phyloP scores from a whole-genome alignment of 2,113 vertebrate genomes.

The Xenopus borealis region DNA sequence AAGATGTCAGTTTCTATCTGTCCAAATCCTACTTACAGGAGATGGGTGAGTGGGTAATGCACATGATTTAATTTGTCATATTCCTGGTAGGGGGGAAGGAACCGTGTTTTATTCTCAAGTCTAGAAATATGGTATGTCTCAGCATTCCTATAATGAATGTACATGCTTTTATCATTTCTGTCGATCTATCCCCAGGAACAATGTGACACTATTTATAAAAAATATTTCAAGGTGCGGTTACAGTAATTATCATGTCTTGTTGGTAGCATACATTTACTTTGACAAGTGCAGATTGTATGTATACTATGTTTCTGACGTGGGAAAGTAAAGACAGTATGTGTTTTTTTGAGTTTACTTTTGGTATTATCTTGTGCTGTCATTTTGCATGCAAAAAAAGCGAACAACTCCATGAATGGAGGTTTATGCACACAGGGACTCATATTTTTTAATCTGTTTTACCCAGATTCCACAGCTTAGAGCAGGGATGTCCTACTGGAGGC shows the following conservation, averaged over 20 bases:
- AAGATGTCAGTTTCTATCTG: slow-evolving; percentile 26
- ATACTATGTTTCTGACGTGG: no score
- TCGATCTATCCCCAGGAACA: slow-evolving; percentile 24
- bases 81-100: slow-evolving; percentile 22
- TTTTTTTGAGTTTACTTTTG: slow-evolving; percentile 10
- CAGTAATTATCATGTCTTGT: slow-evolving; percentile 30
- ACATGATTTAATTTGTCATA: slow-evolving; percentile 4
- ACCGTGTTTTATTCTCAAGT: slow-evolving; percentile 1
- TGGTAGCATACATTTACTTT: slow-evolving; percentile 31
- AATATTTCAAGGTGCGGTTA: slow-evolving; percentile 42
- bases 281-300: slow-evolving; percentile 22
- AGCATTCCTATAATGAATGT: slow-evolving; percentile 2
- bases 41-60: slow-evolving; percentile 22
- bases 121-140: slow-evolving; percentile 13
- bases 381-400: not conserved
- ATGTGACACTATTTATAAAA: slow-evolving; percentile 41
- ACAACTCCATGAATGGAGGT: no score
- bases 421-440: no score
- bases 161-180: not conserved
- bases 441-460: no score
- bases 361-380: slow-evolving; percentile 2
- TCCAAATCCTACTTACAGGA: not conserved
- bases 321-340: slow-evolving; percentile 3
- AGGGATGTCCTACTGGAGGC: no score
- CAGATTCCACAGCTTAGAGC: no score